Evolutionary conservation across 1,140 invertebrate genomes (phyloP).

Genomic region (Arctopsyche grandis): DNA sequence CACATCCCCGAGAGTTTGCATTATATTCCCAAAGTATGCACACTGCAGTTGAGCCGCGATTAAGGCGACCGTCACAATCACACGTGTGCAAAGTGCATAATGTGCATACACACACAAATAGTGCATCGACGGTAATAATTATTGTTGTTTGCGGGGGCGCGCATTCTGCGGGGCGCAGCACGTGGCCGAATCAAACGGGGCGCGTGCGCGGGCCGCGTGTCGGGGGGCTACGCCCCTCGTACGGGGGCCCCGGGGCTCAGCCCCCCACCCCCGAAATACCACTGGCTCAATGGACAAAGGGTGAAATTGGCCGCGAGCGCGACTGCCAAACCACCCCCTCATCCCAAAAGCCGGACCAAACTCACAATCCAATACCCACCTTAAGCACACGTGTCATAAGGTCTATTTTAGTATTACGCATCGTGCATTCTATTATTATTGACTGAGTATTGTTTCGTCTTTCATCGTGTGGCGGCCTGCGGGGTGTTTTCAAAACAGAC

Average conservation of each 20-base stretch:
- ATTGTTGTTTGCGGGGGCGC: conserved; percentile 46
- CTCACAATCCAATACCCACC: background rate
- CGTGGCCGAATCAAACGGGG: conserved; percentile 47
- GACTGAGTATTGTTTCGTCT: conserved; percentile 55
- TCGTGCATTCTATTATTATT: conserved; percentile 30
- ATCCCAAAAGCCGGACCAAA: background rate
- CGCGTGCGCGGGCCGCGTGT: conserved; percentile 43
- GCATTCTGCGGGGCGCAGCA: conserved; percentile 33
- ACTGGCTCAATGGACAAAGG: conserved; percentile 44
- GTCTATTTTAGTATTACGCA: background rate
- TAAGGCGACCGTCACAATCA: background rate
- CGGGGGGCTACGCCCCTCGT: conserved; percentile 32
- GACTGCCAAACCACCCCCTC: background rate
- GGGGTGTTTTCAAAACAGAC: conserved; percentile 53
- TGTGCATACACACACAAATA: no score
- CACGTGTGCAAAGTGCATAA: background rate
- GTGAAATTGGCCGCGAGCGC: conserved; percentile 52
- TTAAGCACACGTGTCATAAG: background rate
- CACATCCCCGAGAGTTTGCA: no score
- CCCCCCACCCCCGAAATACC: background rate
- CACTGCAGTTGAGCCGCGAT: background rate
- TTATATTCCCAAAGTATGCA: no score
- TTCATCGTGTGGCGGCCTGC: background rate
- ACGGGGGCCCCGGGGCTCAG: conserved; percentile 18
- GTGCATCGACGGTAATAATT: conserved; percentile 37